These are phyloP conservation scores for Crematogaster levior DNA, from an alignment of 2,888 invertebrate genomes.

Conservation along the genomic window DNA sequence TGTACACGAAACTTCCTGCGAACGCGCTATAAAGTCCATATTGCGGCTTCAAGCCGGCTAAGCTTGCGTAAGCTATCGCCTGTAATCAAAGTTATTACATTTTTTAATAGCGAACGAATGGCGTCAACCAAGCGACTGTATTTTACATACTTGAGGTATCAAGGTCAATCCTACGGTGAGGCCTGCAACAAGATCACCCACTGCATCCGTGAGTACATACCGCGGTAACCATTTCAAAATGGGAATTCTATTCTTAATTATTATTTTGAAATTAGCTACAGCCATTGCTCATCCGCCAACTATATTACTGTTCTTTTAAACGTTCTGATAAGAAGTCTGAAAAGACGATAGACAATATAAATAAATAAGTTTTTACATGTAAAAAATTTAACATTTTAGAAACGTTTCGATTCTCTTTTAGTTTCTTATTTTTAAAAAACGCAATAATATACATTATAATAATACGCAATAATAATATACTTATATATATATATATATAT, in stretches of 20 bases:
- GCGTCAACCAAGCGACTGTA: neutral
- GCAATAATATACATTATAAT: too few species aligned
- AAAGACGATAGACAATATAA: neutral
- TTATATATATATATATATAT: too few species aligned
- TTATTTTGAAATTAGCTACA: constrained; percentile 62
- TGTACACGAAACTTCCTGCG: constrained; percentile 92
- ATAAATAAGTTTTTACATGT: neutral
- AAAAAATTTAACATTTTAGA: neutral
- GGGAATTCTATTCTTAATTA: constrained; percentile 80
- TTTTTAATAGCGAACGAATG: neutral
- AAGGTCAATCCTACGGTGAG: constrained; percentile 86
- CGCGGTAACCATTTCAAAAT: constrained; percentile 85
- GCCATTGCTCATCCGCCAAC: constrained; percentile 66
- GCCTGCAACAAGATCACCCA: constrained; percentile 88
- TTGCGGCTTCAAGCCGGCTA: constrained; percentile 86
- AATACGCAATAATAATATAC: too few species aligned
- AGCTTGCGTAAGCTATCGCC: constrained; percentile 82
- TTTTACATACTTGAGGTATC: constrained; percentile 84
- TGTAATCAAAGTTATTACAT: constrained; percentile 51
- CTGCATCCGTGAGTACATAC: constrained; percentile 84
- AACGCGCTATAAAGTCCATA: constrained; percentile 95
- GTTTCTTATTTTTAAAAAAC: neutral
- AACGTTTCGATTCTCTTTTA: neutral
- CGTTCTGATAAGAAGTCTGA: neutral
- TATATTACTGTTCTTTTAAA: neutral